Base-by-base conservation (phyloP, 1,140 invertebrate genomes). In the Daktulosphaira vitifoliae region DNA sequence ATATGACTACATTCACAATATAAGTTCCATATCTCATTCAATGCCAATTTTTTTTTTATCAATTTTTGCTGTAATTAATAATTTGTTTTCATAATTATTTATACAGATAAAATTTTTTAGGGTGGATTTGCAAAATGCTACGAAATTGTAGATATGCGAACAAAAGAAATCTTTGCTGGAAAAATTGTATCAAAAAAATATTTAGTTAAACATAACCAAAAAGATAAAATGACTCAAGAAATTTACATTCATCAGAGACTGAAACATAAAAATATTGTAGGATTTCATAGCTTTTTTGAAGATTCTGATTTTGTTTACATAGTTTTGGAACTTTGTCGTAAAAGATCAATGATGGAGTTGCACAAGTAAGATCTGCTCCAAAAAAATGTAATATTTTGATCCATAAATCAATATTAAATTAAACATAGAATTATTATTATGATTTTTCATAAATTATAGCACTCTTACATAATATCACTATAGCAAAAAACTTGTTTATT, bases 71-170 rank as follows among this genome's bases (percentile, higher is more conserved):
- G n/a, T n/a, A n/a, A n/a, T n/a, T n/a, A n/a, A n/a, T n/a, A n/a
- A n/a, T n/a, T n/a, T n/a, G n/a, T n/a, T n/a, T n/a, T n/a, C n/a
- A n/a, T n/a, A n/a, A n/a, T n/a, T n/a, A n/a, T n/a, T n/a, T n/a
- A n/a, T n/a, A n/a, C n/a, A n/a, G n/a, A n/a, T n/a, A n/a, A n/a
- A n/a, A 33, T 33, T 33, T 81, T 78, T 65, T 74, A 99, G 92
- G 96, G 96, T 74, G 96, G 95, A 16, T 99, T 99, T 84, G 96
- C 95, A 75, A 93, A 90, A 85, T 98, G 96, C 75, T 99, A 96
- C 77, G 96, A 99, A 78, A 86, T 98, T 25, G 84, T 83, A 68
- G 90, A 96, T 73, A 78, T 83, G 20, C 79, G 81, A 42, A 86
- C 85, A 5, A 81, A 87, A 65, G 79, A 86, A 70, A 79, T 92